Evolutionary conservation across 2,888 invertebrate genomes (phyloP), one percentile per base, ranked within the genome.

Genomic region (Apotomis capreana): DNA sequence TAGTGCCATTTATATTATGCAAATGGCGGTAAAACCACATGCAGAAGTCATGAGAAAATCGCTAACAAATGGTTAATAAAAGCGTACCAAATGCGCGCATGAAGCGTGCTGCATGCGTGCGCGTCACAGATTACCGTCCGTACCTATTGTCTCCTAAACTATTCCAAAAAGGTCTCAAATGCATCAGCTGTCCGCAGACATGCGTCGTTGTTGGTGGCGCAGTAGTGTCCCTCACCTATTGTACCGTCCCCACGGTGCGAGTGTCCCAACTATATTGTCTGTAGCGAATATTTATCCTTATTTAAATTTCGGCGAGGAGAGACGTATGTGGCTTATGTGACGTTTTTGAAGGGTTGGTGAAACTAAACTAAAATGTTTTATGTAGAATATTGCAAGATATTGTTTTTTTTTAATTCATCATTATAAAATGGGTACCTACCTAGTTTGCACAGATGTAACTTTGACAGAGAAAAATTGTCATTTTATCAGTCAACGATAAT

Each of bases 41-140:
- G 12, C 62, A 58, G 58, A 72, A 73, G 71, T 67, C 72, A 76
- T 69, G 72, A 67, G 75, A 71, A 71, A 80, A 78, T 78, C 67
- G 46, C 51, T 54, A 71, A 81, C 77, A 79, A 78, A 81, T 83
- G 83, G 86, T 86, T 86, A 88, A 89, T 86, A 89, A 87, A 88
- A 87, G 89, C 88, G 87, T 83, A 83, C 78, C 82, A 87, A 87
- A 88, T 85, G 81, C 84, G 81, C 84, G 78, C 78, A 80, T 78
- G 81, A 81, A 80, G 78, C 76, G 78, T 78, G 75, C 75, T 65
- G 75, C 74, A 74, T 61, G 76, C 74, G 70, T 71, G 49, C 63
- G 74, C 75, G 70, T 68, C 57, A 58, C 65, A 58, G 74, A 69
- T 69, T 71, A 71, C 70, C 70, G 73, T 72, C 78, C 77, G 74